Evolutionary conservation across 2,113 vertebrate genomes (phyloP).

Genomic region (Rhodinocichla rosea): DNA sequence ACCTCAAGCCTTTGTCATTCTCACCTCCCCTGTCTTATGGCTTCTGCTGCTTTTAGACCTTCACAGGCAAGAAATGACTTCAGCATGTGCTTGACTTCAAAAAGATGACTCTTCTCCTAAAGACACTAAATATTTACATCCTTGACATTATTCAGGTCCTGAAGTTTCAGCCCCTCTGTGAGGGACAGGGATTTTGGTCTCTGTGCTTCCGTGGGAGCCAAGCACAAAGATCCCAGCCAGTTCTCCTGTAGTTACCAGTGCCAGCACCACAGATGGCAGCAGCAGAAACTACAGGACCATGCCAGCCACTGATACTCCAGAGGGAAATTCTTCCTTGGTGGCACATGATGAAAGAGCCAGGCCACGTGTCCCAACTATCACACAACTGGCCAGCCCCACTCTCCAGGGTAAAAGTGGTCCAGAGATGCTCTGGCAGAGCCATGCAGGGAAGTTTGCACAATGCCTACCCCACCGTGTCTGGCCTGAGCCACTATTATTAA

Average conservation of each 20-base stretch:
- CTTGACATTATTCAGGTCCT: background rate
- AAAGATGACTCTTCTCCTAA: background rate
- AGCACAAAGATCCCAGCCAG: background rate
- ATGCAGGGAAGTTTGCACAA: background rate
- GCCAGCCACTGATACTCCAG: background rate
- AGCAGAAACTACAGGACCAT: background rate
- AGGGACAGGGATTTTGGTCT: background rate
- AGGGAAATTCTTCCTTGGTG: background rate
- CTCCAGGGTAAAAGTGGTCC: conserved; percentile 12
- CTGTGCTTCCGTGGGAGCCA: background rate
- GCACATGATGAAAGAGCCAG: background rate
- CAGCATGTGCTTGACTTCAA: background rate
- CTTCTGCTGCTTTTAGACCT: background rate
- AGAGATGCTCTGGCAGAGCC: conserved; percentile 27
- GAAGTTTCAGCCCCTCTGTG: background rate
- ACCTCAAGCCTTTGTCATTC: background rate
- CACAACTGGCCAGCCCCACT: background rate
- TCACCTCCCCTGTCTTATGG: background rate
- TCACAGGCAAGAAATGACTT: background rate
- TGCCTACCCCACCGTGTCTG: background rate
- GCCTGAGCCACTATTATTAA: background rate
- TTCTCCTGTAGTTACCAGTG: background rate
- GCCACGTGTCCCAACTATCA: background rate
- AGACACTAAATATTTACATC: background rate
- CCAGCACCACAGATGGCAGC: background rate